Evolutionary conservation across 2,797 vertebrate species (phyloP), one percentile per base, ranked within the genome.

Genomic region (Coilia nasus): DNA sequence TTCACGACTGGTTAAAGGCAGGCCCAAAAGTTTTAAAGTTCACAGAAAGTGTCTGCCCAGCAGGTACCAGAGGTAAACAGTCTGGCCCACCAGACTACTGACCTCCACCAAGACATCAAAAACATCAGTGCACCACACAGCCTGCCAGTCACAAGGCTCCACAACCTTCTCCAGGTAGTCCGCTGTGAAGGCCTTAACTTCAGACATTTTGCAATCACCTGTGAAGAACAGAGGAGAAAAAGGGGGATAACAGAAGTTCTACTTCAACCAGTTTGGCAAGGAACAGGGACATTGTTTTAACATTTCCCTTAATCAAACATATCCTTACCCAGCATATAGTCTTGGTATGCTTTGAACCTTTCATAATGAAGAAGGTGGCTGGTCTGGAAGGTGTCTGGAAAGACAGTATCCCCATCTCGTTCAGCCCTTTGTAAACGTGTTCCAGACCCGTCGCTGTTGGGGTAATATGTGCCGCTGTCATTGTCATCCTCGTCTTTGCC

Each of bases 171-270:
- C 97, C 93, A 99, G 93, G 92, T 99, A 99, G 88, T 98, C 97
- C 35, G 96, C 94, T 47, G 93, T 97, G 92, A 98, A 99, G 81
- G 93, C 92, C 86, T 95, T 94, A 54, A 98, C 97, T 89, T 99
- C 98, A 0, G 97, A 98, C n/a, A 96, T 96, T 83, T 97, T 99
- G 91, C 97, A 97, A 90, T 99, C 98, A 86, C 97, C 98, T 99
- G 82, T 47, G 83, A 19, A 23, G 85, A 46, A 89, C 25, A 90
- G n/a, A 85, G 23, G 21, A 86, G 7, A 64, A 83, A 25, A 83
- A 25, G 17, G 12, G 82, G 14, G 83, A 25, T 75, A 75, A 54
- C 1, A 54, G 7, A 54, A 54, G 50, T 9, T 54, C 50, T 54
- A 54, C 14, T 54, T 54, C 50, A 54, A 54, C 50, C 50, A 54